Base-by-base conservation (phyloP, 2,797 vertebrate species). In the Telmatherina bonti region DNA sequence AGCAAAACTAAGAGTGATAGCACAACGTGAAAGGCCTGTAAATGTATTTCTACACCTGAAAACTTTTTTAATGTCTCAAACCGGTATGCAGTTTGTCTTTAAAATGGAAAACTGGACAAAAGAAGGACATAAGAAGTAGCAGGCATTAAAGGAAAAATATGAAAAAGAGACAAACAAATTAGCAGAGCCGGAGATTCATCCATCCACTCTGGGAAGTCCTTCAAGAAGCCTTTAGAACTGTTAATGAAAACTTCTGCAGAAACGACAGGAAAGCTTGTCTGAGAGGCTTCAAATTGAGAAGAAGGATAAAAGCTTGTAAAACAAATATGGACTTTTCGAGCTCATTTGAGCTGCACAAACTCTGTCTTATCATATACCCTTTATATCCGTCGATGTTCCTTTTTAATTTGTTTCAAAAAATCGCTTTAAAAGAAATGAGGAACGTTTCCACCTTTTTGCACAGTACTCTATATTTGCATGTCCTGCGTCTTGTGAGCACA, bases 401-500 rank as follows among this genome's bases (percentile, higher is more conserved):
- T 36, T 12, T 36, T 36, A 12, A 2, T 12, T 13, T 12, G 4
- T 36, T 36, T 36, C 33, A 36, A 22, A 22, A 8, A 1, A 49
- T n/a, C 7, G 4, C 9, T 22, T 10, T 1, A 22, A 49, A 22
- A 49, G 45, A 11, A 49, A 22, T n/a, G n/a, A 49, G 45, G 45
- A 22, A n/a, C 11, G 45, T 9, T 8, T 20, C 10, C 8, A 49
- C n/a, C 22, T 22, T 49, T 49, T 49, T 49, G n/a, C 45, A 49
- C 45, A 49, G 10, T 22, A 20, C 41, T 43, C 16, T 45, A 26
- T 8, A 38, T 71, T 45, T 69, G 63, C 71, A 60, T 24, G 6
- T 68, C 47, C 2, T 54, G 57, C 62, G 70, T 36, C 77, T 47
- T 55, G 35, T 51, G 61, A 58, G 49, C 62, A 74, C 82, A 68